phyloP scores from a whole-genome alignment of 2,113 vertebrate genomes.

The Rousettus leschenaultii region DNA sequence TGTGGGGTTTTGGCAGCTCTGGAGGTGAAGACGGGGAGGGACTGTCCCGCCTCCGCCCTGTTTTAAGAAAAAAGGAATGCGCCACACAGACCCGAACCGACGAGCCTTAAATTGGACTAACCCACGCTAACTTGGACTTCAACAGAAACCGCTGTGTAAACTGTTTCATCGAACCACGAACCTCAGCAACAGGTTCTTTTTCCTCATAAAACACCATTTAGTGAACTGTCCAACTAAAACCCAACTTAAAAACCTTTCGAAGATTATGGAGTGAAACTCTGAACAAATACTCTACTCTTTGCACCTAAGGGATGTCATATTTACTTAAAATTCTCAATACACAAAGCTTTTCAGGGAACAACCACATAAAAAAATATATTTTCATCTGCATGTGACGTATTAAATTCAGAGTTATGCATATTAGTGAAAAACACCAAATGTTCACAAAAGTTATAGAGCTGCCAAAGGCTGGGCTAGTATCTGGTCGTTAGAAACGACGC shows the following conservation, averaged over 20 bases:
- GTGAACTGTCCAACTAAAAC: neutral
- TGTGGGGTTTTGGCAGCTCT: neutral
- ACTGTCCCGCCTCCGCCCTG: accelerated
- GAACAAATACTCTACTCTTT: neutral
- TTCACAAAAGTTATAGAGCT: accelerated
- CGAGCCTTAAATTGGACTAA: neutral
- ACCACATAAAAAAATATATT: accelerated
- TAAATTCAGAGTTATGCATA: accelerated
- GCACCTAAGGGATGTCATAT: neutral
- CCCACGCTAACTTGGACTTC: neutral
- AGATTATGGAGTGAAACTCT: neutral
- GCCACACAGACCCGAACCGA: neutral
- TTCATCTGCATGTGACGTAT: accelerated
- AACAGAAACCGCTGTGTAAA: neutral
- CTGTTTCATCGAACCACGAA: neutral
- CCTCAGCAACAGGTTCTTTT: neutral
- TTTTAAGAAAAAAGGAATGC: neutral
- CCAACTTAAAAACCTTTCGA: neutral
- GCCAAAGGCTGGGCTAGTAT: accelerated
- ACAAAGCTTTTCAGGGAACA: neutral
- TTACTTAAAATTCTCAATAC: accelerated
- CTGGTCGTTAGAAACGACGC: neutral
- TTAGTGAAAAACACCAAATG: accelerated
- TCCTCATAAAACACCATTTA: neutral
- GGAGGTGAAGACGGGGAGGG: accelerated